Evolutionary conservation across 92 coral and sea anemone species (phyloP).

Genomic region (Parazoanthus atlanticus): DNA sequence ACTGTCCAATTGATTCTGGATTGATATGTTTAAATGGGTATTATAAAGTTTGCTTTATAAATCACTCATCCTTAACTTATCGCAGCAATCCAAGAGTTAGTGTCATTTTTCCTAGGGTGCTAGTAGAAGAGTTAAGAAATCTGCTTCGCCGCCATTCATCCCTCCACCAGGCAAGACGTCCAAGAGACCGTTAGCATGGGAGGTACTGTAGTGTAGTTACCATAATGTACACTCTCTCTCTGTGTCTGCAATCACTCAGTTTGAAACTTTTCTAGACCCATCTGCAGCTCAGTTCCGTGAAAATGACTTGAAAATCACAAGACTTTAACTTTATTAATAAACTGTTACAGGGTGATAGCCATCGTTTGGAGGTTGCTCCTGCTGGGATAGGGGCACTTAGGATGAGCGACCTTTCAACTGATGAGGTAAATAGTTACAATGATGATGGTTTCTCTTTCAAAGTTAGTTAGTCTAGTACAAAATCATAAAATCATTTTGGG

Average conservation of each 20-base stretch:
- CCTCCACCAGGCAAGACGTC: constrained; percentile 96
- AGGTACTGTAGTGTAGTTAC: constrained; percentile 58
- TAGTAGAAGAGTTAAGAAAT: constrained; percentile 65
- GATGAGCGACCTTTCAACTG: constrained; percentile 89
- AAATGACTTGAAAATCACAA: too few species aligned
- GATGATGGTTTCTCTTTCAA: too few species aligned
- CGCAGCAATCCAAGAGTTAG: background rate
- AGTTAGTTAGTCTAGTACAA: background rate
- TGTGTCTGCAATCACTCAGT: too few species aligned
- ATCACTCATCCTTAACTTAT: too few species aligned
- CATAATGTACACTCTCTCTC: too few species aligned
- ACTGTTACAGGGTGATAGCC: constrained; percentile 69
- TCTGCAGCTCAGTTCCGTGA: too few species aligned
- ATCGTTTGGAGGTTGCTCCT: constrained; percentile 81
- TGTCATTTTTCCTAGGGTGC: constrained; percentile 48
- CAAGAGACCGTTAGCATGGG: constrained; percentile 85
- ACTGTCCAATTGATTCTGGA: too few species aligned
- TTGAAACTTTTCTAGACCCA: too few species aligned
- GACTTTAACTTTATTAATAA: too few species aligned
- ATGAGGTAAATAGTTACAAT: constrained; percentile 68
- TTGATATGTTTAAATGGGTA: too few species aligned
- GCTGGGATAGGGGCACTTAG: constrained; percentile 73
- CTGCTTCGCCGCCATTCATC: constrained; percentile 83
- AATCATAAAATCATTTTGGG: background rate
- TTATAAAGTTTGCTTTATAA: background rate